Conservation (phyloP, 2,113 vertebrate genomes). For the Rhipidura dahli region DNA sequence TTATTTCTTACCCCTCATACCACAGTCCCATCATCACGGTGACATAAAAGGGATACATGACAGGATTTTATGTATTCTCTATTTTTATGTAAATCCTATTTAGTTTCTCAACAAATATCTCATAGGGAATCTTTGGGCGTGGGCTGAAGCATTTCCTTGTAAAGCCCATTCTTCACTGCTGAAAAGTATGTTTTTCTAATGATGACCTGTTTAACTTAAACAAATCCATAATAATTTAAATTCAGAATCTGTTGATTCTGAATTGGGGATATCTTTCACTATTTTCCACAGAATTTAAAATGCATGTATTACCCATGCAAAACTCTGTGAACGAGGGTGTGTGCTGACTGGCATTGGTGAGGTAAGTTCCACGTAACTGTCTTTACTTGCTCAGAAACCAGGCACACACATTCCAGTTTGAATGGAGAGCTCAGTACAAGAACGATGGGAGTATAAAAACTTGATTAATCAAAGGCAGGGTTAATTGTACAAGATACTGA, state of each 20-base stretch:
- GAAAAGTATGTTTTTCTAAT: neutral
- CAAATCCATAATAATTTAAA: neutral
- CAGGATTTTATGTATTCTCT: neutral
- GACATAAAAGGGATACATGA: neutral
- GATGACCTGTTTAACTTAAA: neutral
- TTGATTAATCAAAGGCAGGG: neutral
- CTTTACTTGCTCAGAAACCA: neutral
- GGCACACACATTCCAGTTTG: neutral
- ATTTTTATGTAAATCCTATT: neutral
- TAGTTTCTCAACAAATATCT: neutral
- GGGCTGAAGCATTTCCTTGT: neutral
- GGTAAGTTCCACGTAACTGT: neutral
- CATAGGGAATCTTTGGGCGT: neutral
- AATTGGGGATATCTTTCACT: neutral
- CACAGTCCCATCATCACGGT: neutral
- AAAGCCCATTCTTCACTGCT: neutral
- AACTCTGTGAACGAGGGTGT: neutral
- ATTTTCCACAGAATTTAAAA: neutral
- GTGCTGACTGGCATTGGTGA: neutral
- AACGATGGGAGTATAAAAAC: neutral
- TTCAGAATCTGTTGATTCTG: neutral
- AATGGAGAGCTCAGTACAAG: neutral
- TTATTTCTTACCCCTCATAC: neutral
- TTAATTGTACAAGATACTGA: neutral
- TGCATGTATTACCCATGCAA: neutral